These are phyloP conservation scores for Ormyrus pomaceus DNA, from an alignment of 2,888 invertebrate genomes.

Conservation along the genomic window DNA sequence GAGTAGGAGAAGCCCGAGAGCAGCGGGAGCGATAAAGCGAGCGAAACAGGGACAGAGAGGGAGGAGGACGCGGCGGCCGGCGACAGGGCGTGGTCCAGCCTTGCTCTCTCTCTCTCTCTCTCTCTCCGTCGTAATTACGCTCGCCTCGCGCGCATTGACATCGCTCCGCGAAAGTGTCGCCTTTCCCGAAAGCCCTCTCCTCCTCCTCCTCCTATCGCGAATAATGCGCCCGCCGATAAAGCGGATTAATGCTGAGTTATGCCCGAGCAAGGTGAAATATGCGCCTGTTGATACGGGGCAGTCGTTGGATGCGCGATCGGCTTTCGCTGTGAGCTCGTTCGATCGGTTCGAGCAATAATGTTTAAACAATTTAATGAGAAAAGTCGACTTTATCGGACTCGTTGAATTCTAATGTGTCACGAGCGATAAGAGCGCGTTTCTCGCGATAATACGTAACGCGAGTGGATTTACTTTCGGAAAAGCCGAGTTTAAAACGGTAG, in stretches of 20 bases:
- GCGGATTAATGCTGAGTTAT: constrained; percentile 50
- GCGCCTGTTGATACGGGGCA: no score
- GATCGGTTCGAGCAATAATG: no score
- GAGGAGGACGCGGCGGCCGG: constrained; percentile 63
- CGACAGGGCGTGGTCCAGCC: constrained; percentile 75
- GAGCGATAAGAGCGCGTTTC: no score
- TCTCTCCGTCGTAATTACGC: constrained; percentile 35
- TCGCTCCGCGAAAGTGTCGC: constrained; percentile 9
- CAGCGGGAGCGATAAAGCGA: constrained; percentile 34
- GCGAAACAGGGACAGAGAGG: constrained; percentile 58
- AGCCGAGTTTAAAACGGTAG: no score
- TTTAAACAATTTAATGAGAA: no score
- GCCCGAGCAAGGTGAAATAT: neutral
- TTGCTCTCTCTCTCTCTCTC: constrained; percentile 70
- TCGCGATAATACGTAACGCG: no score
- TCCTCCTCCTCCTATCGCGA: no score
- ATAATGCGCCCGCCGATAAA: constrained; percentile 27
- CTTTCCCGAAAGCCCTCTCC: no score
- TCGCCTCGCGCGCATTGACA: constrained; percentile 19
- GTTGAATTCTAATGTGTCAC: no score
- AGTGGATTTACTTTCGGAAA: no score
- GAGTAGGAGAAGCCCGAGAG: constrained; percentile 45
- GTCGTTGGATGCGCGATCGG: no score
- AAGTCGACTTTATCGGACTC: no score
- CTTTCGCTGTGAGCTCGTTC: neutral